Conservation (phyloP, 2,888 invertebrate species). For the Conops quadrifasciatus region DNA sequence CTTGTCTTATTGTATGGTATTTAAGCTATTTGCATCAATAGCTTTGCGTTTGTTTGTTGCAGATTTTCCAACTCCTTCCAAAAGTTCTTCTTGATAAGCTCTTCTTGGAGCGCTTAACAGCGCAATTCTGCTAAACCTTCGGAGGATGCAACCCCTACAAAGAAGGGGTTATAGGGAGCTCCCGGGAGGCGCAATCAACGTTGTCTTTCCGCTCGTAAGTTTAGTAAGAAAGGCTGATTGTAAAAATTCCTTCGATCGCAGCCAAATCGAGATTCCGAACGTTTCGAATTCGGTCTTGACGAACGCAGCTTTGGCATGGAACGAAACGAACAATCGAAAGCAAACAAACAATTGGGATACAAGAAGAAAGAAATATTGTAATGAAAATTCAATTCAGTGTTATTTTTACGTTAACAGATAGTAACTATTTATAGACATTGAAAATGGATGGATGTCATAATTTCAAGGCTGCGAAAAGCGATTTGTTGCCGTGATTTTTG, state of each 20-base stretch:
- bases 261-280: too few relatives aligned
- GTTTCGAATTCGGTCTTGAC: too few relatives aligned
- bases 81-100: neutral
- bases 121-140: neutral
- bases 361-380: too few relatives aligned
- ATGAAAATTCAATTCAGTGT: too few relatives aligned
- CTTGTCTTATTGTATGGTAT: conserved; percentile 14
- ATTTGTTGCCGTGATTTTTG: too few relatives aligned
- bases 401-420: too few relatives aligned
- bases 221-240: conserved; percentile 21
- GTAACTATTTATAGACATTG: too few relatives aligned
- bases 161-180: neutral
- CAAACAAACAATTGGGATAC: too few relatives aligned
- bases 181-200: neutral
- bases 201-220: conserved; percentile 5
- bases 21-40: neutral
- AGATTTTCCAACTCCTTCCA: neutral
- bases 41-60: neutral
- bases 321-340: too few relatives aligned
- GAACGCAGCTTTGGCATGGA: too few relatives aligned
- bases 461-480: too few relatives aligned
- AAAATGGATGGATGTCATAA: too few relatives aligned
- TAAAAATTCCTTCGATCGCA: conserved; percentile 15
- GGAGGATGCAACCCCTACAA: neutral
- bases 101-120: neutral